Conservation (phyloP, 2,113 vertebrate species). For the Typhlomys cinereus region DNA sequence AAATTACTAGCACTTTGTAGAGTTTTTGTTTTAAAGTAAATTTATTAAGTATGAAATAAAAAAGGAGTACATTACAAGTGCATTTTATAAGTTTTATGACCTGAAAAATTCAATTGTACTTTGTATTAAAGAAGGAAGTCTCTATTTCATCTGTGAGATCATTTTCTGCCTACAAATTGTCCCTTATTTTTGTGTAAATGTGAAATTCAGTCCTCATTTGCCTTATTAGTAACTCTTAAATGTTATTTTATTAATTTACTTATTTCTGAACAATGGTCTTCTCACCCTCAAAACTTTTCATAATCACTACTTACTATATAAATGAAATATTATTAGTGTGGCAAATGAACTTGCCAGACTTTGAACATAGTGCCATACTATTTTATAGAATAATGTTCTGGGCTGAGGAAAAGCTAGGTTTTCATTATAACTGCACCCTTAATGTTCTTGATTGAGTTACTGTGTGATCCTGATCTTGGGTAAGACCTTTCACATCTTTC, state of each 20-base stretch:
- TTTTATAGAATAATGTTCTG: background rate
- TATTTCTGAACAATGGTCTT: background rate
- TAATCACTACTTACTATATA: background rate
- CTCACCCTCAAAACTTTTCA: background rate
- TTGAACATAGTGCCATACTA: background rate
- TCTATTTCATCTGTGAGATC: background rate
- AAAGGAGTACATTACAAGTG: too few relatives aligned
- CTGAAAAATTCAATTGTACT: background rate
- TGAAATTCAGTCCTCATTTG: background rate
- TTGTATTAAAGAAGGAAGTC: background rate
- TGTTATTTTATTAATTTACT: background rate
- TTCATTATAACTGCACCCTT: background rate
- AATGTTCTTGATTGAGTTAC: background rate
- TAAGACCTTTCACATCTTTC: background rate
- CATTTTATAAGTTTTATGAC: conserved; percentile 3
- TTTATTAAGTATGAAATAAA: too few relatives aligned
- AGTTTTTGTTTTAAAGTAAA: too few relatives aligned
- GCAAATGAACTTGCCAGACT: background rate
- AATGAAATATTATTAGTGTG: background rate
- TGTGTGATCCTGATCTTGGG: background rate
- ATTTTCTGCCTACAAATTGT: background rate
- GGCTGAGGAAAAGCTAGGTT: background rate
- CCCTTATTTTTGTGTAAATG: background rate
- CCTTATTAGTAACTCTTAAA: background rate
- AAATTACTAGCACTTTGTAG: background rate